Evolutionary conservation across 1,140 invertebrate species (phyloP), one percentile per base, ranked within the genome.

Genomic region (Drosophila guanche): DNA sequence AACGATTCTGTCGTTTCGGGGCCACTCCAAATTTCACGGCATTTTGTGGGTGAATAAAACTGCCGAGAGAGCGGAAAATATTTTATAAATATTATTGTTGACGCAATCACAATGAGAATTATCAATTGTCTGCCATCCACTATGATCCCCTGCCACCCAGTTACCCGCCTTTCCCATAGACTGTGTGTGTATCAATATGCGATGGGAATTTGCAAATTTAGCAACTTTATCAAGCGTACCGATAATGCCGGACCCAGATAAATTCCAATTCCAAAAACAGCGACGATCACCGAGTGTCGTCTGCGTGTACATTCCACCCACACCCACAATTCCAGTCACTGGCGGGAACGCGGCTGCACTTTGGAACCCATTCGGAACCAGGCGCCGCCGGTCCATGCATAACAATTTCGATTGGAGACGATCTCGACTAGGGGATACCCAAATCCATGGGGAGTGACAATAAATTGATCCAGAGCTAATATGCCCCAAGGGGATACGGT

Each of bases 231-330:
- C 52, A 75, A 70, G 47, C 56, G 45, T 48, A 65, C 59, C 33
- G 74, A 81, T 83, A 81, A 78, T 76, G 74, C 61, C 76, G 81
- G 81, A 86, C 81, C 80, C 62, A 86, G 80, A 86, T 85, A 70
- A 58, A 55, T 63, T 48, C 42, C 55, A 33, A 41, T 33, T 25
- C 33, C 63, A 23, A 65, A 16, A 65, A 16, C 25, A 43, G 45
- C 40, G 29, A 6, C 50, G 62, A 68, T 68, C 63, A 41, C 20
- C 25, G 27, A 55, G 33, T 23, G 50, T 68, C 50, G 40, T 33
- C 62, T 25, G n/a, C 16, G 23, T 14, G 23, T 61, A 65, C 58
- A 3, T 10, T 10, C 79, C 79, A 83, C 79, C 79, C 79, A 81
- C 69, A 69, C 62, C 56, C 61, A 53, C 22, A 51, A 56, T 27